phyloP scores from a whole-genome alignment of 2,113 vertebrate species.

The Tychaedon coryphoeus region DNA sequence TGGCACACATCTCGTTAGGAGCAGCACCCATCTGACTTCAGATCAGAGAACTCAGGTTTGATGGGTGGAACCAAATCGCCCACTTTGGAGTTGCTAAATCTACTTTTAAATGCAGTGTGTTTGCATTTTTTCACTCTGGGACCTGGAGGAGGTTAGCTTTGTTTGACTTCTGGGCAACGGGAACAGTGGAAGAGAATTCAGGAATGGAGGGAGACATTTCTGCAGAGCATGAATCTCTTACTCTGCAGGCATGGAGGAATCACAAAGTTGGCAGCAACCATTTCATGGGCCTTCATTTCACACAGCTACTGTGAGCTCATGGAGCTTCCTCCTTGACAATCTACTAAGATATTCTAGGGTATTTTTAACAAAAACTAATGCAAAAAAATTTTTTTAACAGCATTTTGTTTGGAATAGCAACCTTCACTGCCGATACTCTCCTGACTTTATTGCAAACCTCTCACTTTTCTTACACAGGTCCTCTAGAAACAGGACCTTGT shows the following conservation, averaged over 20 bases:
- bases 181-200: constrained; percentile 32
- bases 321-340: not conserved
- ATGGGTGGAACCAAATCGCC: constrained; percentile 57
- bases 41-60: constrained; percentile 63
- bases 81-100: constrained; percentile 66
- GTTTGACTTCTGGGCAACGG: constrained; percentile 52
- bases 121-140: constrained; percentile 70
- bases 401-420: not conserved
- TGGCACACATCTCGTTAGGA: constrained; percentile 35
- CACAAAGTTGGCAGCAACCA: not conserved
- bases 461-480: not conserved
- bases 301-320: not conserved
- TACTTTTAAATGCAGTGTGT: constrained; percentile 55
- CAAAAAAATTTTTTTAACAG: not conserved
- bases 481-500: not conserved
- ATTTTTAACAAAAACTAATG: not conserved
- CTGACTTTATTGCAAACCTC: not conserved
- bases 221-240: constrained; percentile 22
- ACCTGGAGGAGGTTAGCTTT: constrained; percentile 43
- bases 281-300: not conserved
- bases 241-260: not conserved
- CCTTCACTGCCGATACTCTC: not conserved
- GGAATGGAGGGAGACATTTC: constrained; percentile 33
- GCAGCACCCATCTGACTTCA: constrained; percentile 45
- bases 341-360: not conserved